Percentiles rank a stretch among this genome's conserved stretches.
These are phyloP conservation scores for Philaethria dido DNA, from an alignment of 2,888 invertebrate genomes.

Conservation along the genomic window DNA sequence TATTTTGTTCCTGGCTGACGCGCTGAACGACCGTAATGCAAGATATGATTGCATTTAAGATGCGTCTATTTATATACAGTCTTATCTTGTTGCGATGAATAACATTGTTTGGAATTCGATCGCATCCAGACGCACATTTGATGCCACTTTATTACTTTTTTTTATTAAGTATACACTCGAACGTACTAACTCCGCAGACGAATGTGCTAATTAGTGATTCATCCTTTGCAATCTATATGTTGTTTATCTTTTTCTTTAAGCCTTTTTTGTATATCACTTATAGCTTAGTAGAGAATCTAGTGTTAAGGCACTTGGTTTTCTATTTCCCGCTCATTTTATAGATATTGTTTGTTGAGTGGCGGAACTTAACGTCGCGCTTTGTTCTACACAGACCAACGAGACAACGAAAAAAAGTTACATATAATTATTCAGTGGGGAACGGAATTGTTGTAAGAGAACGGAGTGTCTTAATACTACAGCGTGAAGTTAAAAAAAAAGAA, in stretches of 20 bases:
- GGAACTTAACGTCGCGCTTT: too few species aligned
- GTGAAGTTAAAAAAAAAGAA: too few species aligned
- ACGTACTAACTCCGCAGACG: conserved; percentile 2
- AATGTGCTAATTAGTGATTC: conserved; percentile 18
- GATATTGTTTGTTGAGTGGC: too few species aligned
- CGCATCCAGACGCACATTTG: conserved; percentile 27
- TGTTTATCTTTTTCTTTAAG: not conserved
- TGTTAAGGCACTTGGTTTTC: too few species aligned
- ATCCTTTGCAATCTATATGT: not conserved
- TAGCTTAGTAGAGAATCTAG: too few species aligned
- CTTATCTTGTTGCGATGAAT: conserved; percentile 44
- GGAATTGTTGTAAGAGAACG: too few species aligned
- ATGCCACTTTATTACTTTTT: conserved; percentile 12
- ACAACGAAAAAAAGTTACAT: too few species aligned
- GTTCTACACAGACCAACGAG: too few species aligned
- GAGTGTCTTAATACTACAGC: too few species aligned
- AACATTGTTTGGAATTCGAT: conserved; percentile 40
- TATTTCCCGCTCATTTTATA: too few species aligned
- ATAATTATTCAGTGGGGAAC: too few species aligned
- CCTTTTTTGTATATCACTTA: too few species aligned
- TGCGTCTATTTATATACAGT: conserved; percentile 46
- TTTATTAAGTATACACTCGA: conserved; percentile 10
- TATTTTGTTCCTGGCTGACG: conserved; percentile 28
- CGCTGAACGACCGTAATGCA: conserved; percentile 36
- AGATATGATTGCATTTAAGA: conserved; percentile 45